Evolutionary conservation across 2,797 vertebrate genomes (phyloP).

Genomic region (Peromyscus nudipes): DNA sequence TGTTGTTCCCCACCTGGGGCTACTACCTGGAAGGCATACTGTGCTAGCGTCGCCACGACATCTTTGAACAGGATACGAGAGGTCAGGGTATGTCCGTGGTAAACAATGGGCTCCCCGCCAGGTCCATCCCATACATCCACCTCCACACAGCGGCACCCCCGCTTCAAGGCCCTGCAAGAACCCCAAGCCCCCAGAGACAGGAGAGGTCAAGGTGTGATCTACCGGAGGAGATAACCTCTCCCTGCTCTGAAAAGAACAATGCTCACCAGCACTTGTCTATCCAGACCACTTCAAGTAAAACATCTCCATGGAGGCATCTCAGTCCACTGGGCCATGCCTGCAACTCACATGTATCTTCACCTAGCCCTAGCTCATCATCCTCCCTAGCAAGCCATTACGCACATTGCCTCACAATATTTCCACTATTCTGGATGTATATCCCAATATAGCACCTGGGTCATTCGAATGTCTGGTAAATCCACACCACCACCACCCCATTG

Average conservation of each 20-base stretch:
- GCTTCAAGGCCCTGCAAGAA: constrained; percentile 79
- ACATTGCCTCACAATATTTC: background rate
- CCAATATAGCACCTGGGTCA: background rate
- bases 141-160: constrained; percentile 88
- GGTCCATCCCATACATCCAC: constrained; percentile 98
- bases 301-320: background rate
- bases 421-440: background rate
- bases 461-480: background rate
- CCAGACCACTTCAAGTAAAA: background rate
- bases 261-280: background rate
- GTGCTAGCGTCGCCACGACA: constrained; percentile 92
- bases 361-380: background rate
- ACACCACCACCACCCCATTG: background rate
- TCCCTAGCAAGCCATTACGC: background rate
- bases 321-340: background rate
- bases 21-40: constrained; percentile 95
- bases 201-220: constrained; percentile 66
- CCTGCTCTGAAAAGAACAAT: background rate
- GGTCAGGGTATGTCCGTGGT: constrained; percentile 97
- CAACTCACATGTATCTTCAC: background rate
- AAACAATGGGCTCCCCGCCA: constrained; percentile 95
- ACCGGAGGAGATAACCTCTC: constrained; percentile 41
- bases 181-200: background rate
- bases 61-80: constrained; percentile 98
- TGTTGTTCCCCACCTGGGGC: background rate